Base-by-base conservation (phyloP, 2,797 vertebrate genomes). In the Anableps anableps region DNA sequence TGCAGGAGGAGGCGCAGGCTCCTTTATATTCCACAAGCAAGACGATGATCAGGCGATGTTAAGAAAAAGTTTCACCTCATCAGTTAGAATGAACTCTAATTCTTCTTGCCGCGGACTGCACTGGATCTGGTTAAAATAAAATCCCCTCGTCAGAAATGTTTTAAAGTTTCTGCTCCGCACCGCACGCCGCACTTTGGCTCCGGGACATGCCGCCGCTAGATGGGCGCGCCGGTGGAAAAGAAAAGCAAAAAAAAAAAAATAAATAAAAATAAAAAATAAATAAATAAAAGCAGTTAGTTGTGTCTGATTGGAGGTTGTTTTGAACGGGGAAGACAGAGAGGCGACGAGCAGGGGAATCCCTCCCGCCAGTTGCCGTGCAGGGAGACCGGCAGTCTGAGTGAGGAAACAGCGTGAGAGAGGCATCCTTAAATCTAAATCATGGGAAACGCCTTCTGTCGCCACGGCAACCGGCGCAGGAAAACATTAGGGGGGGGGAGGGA, bases 401-500 rank as follows among this genome's bases (percentile, higher is more conserved):
- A 86, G 86, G 48, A 74, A 80, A 50, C 87, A 88, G 91, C 92
- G 86, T 90, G 91, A 94, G 91, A 94, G 91, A 74, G 91, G 88
- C 90, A 93, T 92, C 94, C 95, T 97, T 97, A 97, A 96, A 96
- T 93, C 92, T 96, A 97, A 96, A 96, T 93, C 92, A 89, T 34
- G 83, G 93, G 95, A 94, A 94, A 92, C 96, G 93, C 95, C 95
- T 83, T 86, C 89, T 51, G 95, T 96, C 88, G 89, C 94, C 38
- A 11, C 0, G 51, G 95, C 93, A 94, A 95, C 95, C 19, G 58
- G 74, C 51, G 0, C 77, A 29, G 75, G 86, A 94, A 94, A 95
- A 95, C 91, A 95, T 81, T 75, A 85, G 81, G 51, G 82, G 71
- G 17, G 72, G 43, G 72, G 82, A 81, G 50, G 64, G 75, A 29